These are phyloP conservation scores for Andrena hattorfiana DNA, from an alignment of 2,888 invertebrate genomes.

Conservation along the genomic window DNA sequence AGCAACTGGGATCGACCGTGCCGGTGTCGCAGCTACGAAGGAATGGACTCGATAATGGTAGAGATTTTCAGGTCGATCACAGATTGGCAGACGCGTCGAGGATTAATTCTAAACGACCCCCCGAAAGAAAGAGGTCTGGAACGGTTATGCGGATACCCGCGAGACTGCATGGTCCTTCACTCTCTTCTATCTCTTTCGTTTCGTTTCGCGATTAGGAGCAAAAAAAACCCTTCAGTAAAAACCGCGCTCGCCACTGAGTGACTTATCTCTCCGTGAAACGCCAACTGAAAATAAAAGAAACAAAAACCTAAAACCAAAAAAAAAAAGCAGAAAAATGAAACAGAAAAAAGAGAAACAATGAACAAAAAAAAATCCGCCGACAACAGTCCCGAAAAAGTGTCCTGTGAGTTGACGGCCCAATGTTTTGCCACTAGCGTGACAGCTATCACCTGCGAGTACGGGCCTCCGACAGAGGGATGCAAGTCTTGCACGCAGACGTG, in stretches of 20 bases:
- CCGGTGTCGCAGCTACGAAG: neutral
- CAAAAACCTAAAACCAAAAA: conserved; percentile 31
- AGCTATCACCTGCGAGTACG: conserved; percentile 98
- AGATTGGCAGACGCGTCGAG: conserved; percentile 48
- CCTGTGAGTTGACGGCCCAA: conserved; percentile 88
- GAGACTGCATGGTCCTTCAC: conserved; percentile 72
- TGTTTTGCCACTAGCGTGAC: conserved; percentile 95
- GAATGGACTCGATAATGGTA: conserved; percentile 21
- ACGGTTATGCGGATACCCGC: conserved; percentile 72
- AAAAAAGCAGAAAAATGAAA: conserved; percentile 23
- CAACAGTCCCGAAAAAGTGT: conserved; percentile 74
- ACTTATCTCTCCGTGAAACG: conserved; percentile 65
- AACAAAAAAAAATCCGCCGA: conserved; percentile 68
- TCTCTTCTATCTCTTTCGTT: conserved; percentile 70
- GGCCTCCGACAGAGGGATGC: conserved; percentile 97
- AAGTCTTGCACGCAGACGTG: conserved; percentile 97
- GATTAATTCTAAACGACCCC: conserved; percentile 7
- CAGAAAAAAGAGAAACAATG: conserved; percentile 62
- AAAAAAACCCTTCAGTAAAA: conserved; percentile 38
- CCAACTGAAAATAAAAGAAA: conserved; percentile 41
- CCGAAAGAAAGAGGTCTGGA: conserved; percentile 47
- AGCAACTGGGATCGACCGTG: neutral
- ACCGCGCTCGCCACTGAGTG: conserved; percentile 67
- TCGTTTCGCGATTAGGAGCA: conserved; percentile 54
- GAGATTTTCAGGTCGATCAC: conserved; percentile 50